phyloP scores from a whole-genome alignment of 2,888 invertebrate species.

The Hydropsyche betteni region DNA sequence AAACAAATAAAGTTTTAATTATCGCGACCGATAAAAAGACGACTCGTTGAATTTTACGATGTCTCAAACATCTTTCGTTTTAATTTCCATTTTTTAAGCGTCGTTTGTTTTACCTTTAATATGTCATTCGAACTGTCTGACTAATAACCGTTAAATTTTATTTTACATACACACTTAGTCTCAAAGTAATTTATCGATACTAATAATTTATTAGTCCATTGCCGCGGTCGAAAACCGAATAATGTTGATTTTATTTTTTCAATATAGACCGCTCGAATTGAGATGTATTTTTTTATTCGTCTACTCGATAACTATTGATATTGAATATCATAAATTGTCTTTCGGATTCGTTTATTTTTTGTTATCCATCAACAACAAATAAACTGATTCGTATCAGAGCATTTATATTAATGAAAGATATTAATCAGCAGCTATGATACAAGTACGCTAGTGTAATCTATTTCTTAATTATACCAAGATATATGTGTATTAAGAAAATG shows the following conservation, averaged over 20 bases:
- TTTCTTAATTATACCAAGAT: slow-evolving; percentile 29
- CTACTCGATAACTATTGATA: neutral
- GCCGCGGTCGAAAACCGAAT: too few relatives aligned
- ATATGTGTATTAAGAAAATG: slow-evolving; percentile 8
- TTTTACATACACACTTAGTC: slow-evolving; percentile 1
- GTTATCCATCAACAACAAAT: slow-evolving; percentile 25
- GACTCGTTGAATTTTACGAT: slow-evolving; percentile 15
- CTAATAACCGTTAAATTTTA: slow-evolving; percentile 12
- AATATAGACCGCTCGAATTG: slow-evolving; percentile 1
- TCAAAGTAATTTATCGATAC: slow-evolving; percentile 22
- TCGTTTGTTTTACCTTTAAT: slow-evolving; percentile 25
- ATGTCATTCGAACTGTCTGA: neutral
- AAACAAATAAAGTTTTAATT: too few relatives aligned
- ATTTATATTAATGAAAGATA: slow-evolving; percentile 29
- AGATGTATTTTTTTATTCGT: slow-evolving; percentile 11
- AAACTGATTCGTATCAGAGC: slow-evolving; percentile 20
- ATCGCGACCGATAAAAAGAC: neutral
- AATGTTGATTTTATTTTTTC: too few relatives aligned
- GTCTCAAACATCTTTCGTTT: slow-evolving; percentile 6
- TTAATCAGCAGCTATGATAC: slow-evolving; percentile 15
- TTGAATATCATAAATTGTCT: neutral
- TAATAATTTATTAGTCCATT: slow-evolving; percentile 27
- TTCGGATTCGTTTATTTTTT: slow-evolving; percentile 16
- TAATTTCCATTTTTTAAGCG: slow-evolving; percentile 16
- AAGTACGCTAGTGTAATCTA: slow-evolving; percentile 14